These are phyloP conservation scores for Sardinella longiceps DNA, from an alignment of 2,797 vertebrate genomes.

Conservation along the genomic window DNA sequence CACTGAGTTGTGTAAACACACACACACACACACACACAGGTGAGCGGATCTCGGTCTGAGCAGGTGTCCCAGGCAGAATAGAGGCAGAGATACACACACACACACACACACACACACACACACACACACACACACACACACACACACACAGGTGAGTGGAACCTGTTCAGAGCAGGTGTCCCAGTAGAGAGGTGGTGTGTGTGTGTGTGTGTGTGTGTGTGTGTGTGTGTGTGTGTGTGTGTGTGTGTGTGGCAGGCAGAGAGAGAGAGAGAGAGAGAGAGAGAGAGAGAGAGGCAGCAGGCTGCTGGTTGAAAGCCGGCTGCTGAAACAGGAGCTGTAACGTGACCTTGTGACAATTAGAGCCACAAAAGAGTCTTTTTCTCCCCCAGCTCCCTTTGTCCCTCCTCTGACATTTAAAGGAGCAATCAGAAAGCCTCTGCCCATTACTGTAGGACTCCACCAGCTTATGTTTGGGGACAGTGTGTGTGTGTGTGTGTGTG, in stretches of 20 bases:
- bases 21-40: too few relatives aligned
- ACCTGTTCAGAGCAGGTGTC: neutral
- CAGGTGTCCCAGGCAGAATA: too few relatives aligned
- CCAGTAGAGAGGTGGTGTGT: neutral
- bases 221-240: neutral
- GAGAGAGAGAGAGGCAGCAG: slow-evolving; percentile 65
- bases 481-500: slow-evolving; percentile 7
- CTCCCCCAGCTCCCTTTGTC: slow-evolving; percentile 70
- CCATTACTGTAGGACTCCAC: slow-evolving; percentile 43
- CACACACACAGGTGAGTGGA: neutral
- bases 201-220: slow-evolving; percentile 7
- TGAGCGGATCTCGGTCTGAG: too few relatives aligned
- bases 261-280: slow-evolving; percentile 50
- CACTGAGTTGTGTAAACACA: too few relatives aligned
- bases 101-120: too few relatives aligned
- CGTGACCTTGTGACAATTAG: slow-evolving; percentile 79
- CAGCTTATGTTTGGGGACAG: neutral
- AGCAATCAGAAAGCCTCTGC: slow-evolving; percentile 59
- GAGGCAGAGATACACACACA: neutral
- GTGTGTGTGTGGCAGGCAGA: neutral
- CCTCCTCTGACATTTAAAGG: slow-evolving; percentile 73
- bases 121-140: too few relatives aligned
- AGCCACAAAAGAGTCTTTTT: slow-evolving; percentile 74
- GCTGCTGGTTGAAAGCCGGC: slow-evolving; percentile 78
- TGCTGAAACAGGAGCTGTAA: slow-evolving; percentile 79